phyloP scores from a whole-genome alignment of 2,113 vertebrate genomes.

The Phalacrocorax aristotelis region DNA sequence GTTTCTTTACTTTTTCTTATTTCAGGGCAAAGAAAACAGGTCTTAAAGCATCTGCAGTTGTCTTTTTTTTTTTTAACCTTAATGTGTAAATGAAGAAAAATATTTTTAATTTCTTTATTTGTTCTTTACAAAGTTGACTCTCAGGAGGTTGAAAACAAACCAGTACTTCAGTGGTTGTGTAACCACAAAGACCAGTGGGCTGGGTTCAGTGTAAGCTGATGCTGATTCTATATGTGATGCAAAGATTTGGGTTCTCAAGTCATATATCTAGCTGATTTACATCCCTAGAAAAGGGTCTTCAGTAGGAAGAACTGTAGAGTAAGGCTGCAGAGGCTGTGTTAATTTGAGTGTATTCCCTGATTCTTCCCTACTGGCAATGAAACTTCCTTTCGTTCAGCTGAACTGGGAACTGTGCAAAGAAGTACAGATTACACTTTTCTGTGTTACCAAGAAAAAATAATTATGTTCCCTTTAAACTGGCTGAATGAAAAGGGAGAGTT shows the following conservation, averaged over 20 bases:
- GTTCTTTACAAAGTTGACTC: not conserved
- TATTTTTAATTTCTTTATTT: not conserved
- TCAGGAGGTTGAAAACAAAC: not conserved
- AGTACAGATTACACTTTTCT: not conserved
- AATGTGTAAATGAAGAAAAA: not conserved
- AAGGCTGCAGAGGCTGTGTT: not conserved
- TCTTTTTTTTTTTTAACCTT: not conserved
- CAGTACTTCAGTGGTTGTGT: not conserved
- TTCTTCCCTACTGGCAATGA: not conserved
- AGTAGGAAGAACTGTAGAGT: not conserved
- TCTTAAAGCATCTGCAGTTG: not conserved
- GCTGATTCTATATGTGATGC: rapidly evolving
- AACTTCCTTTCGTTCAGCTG: not conserved
- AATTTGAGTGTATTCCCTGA: not conserved
- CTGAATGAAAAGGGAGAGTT: not conserved
- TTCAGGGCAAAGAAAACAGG: rapidly evolving
- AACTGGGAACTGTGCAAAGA: not conserved
- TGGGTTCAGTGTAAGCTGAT: not conserved
- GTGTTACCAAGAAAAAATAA: not conserved
- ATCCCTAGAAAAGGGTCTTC: not conserved
- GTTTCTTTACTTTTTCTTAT: not conserved
- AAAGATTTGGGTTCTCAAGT: not conserved
- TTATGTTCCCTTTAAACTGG: not conserved
- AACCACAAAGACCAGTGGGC: not conserved
- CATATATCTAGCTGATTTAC: not conserved